These are phyloP conservation scores for Enteromius afrohamiltoni DNA, from an alignment of 2,797 vertebrate genomes.

Conservation along the genomic window DNA sequence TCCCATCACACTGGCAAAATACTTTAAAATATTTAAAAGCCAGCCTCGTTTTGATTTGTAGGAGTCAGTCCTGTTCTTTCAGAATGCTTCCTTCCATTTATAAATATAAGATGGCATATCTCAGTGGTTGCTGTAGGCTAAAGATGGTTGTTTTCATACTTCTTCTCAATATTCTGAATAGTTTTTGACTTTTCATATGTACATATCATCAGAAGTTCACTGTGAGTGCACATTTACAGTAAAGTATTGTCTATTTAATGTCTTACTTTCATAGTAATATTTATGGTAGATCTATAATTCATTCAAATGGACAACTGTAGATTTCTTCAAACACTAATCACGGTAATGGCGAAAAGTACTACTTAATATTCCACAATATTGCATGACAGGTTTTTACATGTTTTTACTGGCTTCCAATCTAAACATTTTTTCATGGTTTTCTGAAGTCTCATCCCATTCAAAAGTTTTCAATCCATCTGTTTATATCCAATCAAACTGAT, in stretches of 20 bases:
- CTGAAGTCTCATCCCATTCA: neutral
- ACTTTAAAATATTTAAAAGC: conserved; percentile 5
- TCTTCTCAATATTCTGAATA: conserved; percentile 1
- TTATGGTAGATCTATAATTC: neutral
- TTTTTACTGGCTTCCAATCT: too few species aligned
- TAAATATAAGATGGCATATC: conserved; percentile 24
- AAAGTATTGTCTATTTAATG: neutral
- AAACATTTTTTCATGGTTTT: neutral
- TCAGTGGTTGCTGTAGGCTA: neutral
- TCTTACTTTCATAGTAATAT: neutral
- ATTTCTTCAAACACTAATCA: neutral
- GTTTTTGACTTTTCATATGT: neutral
- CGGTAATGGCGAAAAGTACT: neutral
- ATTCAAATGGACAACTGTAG: neutral
- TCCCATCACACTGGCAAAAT: neutral
- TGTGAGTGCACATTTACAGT: neutral
- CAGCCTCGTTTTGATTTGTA: neutral
- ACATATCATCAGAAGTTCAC: neutral
- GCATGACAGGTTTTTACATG: neutral
- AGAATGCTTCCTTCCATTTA: neutral
- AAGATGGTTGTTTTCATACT: neutral
- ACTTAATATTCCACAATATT: neutral
- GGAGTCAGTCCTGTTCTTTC: neutral
- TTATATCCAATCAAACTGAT: neutral
- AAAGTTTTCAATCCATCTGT: conserved; percentile 1